phyloP scores from a whole-genome alignment of 1,140 invertebrate genomes.

The Euschistus heros region DNA sequence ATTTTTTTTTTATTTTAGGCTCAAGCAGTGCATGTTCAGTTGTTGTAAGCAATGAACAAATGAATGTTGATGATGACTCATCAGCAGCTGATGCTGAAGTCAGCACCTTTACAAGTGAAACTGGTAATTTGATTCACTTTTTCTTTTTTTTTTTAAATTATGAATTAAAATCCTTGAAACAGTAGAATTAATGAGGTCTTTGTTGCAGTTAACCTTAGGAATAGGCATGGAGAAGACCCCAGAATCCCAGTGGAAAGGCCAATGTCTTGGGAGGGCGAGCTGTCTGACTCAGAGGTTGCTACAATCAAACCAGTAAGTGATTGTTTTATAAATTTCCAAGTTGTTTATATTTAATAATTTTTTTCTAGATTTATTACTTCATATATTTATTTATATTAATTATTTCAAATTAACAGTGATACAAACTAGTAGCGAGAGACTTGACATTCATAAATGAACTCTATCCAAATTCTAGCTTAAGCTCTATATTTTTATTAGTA shows the following conservation, averaged over 20 bases:
- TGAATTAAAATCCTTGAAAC: neutral
- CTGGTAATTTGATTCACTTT: slow-evolving; percentile 8
- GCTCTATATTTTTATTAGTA: no score
- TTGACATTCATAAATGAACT: no score
- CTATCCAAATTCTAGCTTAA: no score
- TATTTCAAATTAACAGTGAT: no score
- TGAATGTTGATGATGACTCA: slow-evolving; percentile 35
- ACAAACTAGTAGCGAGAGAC: no score
- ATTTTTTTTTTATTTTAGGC: neutral
- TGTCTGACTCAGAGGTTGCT: slow-evolving; percentile 62
- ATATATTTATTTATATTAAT: no score
- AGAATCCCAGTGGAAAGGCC: slow-evolving; percentile 47
- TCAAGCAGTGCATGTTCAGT: slow-evolving; percentile 27
- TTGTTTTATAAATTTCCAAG: no score
- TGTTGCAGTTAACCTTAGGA: slow-evolving; percentile 39
- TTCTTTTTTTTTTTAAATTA: neutral
- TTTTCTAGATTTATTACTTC: no score
- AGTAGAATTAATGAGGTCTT: neutral
- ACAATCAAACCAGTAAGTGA: slow-evolving; percentile 35
- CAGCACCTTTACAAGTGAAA: slow-evolving; percentile 41
- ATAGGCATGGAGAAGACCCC: slow-evolving; percentile 36
- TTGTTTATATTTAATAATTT: no score
- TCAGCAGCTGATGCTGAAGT: slow-evolving; percentile 45
- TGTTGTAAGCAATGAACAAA: slow-evolving; percentile 27
- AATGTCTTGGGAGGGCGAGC: slow-evolving; percentile 85